A percentile compares a stretch with the other conserved stretches of the same genome.
These are phyloP conservation scores for Pseudoatta argentina DNA, from an alignment of 1,140 invertebrate genomes.

Conservation along the genomic window DNA sequence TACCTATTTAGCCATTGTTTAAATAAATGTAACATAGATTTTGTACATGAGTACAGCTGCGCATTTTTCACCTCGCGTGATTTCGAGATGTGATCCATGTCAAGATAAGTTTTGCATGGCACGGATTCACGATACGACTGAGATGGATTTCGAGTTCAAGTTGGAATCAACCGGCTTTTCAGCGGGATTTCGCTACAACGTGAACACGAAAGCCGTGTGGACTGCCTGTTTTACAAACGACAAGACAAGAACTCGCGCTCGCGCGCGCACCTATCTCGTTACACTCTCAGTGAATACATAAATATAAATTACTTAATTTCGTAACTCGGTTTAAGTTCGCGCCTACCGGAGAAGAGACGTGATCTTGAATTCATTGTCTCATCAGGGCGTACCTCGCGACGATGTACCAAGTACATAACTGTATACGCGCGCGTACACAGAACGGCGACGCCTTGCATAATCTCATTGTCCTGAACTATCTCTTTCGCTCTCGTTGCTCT, in stretches of 20 bases:
- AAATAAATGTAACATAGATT: not conserved
- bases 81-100: not conserved
- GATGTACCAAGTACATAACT: constrained; percentile 66
- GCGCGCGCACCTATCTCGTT: constrained; percentile 71
- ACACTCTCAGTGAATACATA: constrained; percentile 80
- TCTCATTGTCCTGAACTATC: constrained; percentile 64
- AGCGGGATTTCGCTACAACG: constrained; percentile 32
- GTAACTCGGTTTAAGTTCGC: constrained; percentile 78
- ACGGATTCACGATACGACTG: constrained; percentile 26
- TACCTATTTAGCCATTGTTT: not conserved
- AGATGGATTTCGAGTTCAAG: constrained; percentile 37
- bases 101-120: constrained; percentile 3
- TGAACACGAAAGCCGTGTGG: constrained; percentile 42
- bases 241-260: constrained; percentile 47
- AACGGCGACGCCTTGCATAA: constrained; percentile 65
- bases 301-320: constrained; percentile 84
- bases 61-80: not conserved
- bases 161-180: constrained; percentile 47
- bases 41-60: not conserved
- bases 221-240: constrained; percentile 65
- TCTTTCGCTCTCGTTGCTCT: constrained; percentile 9
- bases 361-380: constrained; percentile 84
- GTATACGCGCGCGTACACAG: constrained; percentile 61
- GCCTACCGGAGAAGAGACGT: constrained; percentile 78
- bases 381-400: constrained; percentile 68